Evolutionary conservation across 2,113 vertebrate species (phyloP).

Genomic region (Neomonachus schauinslandi): DNA sequence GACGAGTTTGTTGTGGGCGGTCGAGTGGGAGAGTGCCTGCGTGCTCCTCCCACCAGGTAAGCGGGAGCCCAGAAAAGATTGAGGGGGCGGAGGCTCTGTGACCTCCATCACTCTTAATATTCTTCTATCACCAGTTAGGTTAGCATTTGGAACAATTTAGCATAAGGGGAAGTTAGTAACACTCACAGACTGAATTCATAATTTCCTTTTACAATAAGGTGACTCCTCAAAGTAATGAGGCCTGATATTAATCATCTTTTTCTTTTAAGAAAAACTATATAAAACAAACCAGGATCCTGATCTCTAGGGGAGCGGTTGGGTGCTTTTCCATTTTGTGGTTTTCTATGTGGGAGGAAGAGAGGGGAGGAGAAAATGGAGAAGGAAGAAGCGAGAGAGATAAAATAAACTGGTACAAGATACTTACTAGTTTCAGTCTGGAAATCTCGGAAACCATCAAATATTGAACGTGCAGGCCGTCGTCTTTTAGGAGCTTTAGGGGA

Average conservation of each 20-base stretch:
- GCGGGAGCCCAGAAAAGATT: fast-evolving
- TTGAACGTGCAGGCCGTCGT: slow-evolving; percentile 96
- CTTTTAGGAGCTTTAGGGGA: slow-evolving; percentile 94
- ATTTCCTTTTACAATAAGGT: slow-evolving; percentile 50
- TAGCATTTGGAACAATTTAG: slow-evolving; percentile 41
- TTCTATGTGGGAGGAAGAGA: not conserved
- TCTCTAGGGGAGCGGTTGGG: not conserved
- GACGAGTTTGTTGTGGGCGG: not conserved
- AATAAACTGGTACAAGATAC: slow-evolving; percentile 82
- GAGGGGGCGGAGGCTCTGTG: not conserved
- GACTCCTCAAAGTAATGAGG: slow-evolving; percentile 9
- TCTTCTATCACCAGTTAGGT: not conserved
- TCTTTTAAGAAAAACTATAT: slow-evolving; percentile 6
- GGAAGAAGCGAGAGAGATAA: not conserved
- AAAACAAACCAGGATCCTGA: not conserved
- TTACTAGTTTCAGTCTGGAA: slow-evolving; percentile 99
- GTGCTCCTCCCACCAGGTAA: not conserved
- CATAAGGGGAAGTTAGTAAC: not conserved
- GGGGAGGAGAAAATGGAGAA: not conserved
- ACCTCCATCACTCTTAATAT: not conserved
- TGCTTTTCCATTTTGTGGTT: not conserved
- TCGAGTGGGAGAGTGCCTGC: not conserved
- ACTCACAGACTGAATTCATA: slow-evolving; percentile 16
- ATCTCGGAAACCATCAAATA: slow-evolving; percentile 99
- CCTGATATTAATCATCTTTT: slow-evolving; percentile 31